Conservation (phyloP, 2,888 invertebrate species). For the Lepidocyrtoides sp. region DNA sequence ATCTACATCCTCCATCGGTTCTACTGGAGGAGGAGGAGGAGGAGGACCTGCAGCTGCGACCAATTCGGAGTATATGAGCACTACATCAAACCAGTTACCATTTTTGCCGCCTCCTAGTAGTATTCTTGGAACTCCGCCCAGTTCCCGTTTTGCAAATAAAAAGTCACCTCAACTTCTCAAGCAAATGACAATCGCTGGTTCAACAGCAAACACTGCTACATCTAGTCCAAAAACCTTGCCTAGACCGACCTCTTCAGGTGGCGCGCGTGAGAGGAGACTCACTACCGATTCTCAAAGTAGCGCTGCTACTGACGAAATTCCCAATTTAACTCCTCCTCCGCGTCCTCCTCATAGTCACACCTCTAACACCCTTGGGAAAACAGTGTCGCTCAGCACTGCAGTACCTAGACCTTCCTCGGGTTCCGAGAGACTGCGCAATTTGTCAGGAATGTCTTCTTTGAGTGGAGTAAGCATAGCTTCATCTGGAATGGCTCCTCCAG, state of each 20-base stretch:
- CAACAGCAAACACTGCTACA: slow-evolving; percentile 50
- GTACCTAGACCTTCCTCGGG: slow-evolving; percentile 84
- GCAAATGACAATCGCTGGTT: slow-evolving; percentile 85
- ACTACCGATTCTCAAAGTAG: slow-evolving; percentile 78
- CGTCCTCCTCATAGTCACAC: slow-evolving; percentile 81
- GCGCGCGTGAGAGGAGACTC: slow-evolving; percentile 75
- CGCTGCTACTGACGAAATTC: slow-evolving; percentile 81
- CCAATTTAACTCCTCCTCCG: slow-evolving; percentile 85
- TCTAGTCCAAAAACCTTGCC: slow-evolving; percentile 85
- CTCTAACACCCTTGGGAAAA: slow-evolving; percentile 46
- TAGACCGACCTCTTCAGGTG: slow-evolving; percentile 46
- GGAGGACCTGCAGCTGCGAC: slow-evolving; percentile 51
- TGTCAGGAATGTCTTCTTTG: slow-evolving; percentile 67
- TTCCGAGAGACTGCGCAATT: slow-evolving; percentile 77
- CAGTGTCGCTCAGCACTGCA: slow-evolving; percentile 78
- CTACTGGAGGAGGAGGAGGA: slow-evolving; percentile 49
- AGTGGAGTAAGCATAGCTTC: slow-evolving; percentile 34
- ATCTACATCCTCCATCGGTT: slow-evolving; percentile 65
- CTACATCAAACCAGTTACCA: slow-evolving; percentile 46
- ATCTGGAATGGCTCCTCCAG: slow-evolving; percentile 87
- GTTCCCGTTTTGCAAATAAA: slow-evolving; percentile 77
- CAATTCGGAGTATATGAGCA: slow-evolving; percentile 81
- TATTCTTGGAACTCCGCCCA: slow-evolving; percentile 75
- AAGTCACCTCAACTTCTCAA: slow-evolving; percentile 84
- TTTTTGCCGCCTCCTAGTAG: slow-evolving; percentile 76